phyloP scores from a whole-genome alignment of 2,797 vertebrate genomes.

The Geotrypetes seraphini region DNA sequence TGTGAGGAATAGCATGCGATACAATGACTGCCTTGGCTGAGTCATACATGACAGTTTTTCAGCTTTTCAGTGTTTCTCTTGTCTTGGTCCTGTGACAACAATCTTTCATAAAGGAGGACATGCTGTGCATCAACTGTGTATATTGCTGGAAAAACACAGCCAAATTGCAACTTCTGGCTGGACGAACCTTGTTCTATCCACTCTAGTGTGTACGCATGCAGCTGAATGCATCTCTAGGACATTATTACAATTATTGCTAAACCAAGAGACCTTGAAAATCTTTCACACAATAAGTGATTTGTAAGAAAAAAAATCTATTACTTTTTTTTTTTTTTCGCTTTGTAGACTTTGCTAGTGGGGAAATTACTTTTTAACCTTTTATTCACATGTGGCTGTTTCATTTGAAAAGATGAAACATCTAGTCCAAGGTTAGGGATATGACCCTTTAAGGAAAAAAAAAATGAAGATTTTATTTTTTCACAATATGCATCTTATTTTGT shows the following conservation, averaged over 20 bases:
- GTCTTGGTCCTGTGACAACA: too few species aligned
- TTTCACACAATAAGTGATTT: slow-evolving; percentile 14
- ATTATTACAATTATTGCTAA: slow-evolving; percentile 17
- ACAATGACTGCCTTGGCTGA: too few species aligned
- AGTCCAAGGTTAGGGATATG: slow-evolving; percentile 27
- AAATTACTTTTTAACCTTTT: slow-evolving; percentile 43
- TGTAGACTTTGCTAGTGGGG: slow-evolving; percentile 12
- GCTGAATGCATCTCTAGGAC: slow-evolving; percentile 3
- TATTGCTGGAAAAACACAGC: too few species aligned
- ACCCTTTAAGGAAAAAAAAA: slow-evolving; percentile 11
- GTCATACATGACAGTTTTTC: too few species aligned
- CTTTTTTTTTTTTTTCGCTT: slow-evolving; percentile 11
- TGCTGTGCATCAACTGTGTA: too few species aligned
- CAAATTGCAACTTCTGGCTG: too few species aligned
- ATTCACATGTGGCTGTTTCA: slow-evolving; percentile 31
- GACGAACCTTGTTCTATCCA: too few species aligned
- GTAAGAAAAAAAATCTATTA: slow-evolving; percentile 16
- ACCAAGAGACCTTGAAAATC: slow-evolving; percentile 20
- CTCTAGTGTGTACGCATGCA: too few species aligned
- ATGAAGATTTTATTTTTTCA: slow-evolving; percentile 14
- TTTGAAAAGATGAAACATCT: slow-evolving; percentile 36
- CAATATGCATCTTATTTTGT: slow-evolving; percentile 10
- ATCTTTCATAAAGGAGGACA: too few species aligned
- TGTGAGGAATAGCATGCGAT: too few species aligned
- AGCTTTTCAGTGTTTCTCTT: too few species aligned